phyloP scores from a whole-genome alignment of 2,888 invertebrate genomes.

The Scotopteryx bipunctaria region DNA sequence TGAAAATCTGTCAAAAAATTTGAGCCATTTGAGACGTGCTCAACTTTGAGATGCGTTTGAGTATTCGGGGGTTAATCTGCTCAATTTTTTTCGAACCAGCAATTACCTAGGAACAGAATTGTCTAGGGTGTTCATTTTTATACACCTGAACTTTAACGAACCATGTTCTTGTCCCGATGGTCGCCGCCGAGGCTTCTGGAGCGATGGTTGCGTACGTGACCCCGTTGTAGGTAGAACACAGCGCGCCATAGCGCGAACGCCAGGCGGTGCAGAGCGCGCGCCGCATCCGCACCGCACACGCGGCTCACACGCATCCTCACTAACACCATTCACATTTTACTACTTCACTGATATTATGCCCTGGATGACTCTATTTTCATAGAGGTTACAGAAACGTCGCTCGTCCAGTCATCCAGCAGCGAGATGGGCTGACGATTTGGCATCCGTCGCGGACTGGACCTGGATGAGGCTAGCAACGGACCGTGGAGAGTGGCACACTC shows the following conservation, averaged over 20 bases:
- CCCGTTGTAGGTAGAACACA: constrained; percentile 86
- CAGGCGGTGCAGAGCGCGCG: constrained; percentile 86
- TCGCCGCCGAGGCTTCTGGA: constrained; percentile 50
- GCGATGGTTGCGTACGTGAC: constrained; percentile 48
- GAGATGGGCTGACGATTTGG: too few relatives aligned
- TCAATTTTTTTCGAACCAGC: too few relatives aligned
- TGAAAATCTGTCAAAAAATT: too few relatives aligned
- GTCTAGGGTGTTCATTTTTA: background rate
- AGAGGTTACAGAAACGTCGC: background rate
- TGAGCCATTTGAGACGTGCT: too few relatives aligned
- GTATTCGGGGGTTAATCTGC: too few relatives aligned
- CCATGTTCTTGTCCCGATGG: constrained; percentile 46
- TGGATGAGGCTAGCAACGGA: too few relatives aligned
- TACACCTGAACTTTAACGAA: constrained; percentile 42
- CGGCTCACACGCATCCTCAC: constrained; percentile 54
- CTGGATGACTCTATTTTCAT: background rate
- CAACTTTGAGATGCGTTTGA: too few relatives aligned
- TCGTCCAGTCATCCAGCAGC: too few relatives aligned
- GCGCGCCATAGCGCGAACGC: constrained; percentile 90
- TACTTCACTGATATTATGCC: background rate
- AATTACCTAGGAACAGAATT: too few relatives aligned
- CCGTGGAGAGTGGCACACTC: too few relatives aligned
- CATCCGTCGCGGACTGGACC: too few relatives aligned
- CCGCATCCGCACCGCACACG: constrained; percentile 75
- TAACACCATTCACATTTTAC: constrained; percentile 33